A percentile compares a stretch with the other conserved stretches of the same genome.
These are phyloP conservation scores for Trypoxylus dichotomus DNA, from an alignment of 1,140 invertebrate genomes.

Conservation along the genomic window DNA sequence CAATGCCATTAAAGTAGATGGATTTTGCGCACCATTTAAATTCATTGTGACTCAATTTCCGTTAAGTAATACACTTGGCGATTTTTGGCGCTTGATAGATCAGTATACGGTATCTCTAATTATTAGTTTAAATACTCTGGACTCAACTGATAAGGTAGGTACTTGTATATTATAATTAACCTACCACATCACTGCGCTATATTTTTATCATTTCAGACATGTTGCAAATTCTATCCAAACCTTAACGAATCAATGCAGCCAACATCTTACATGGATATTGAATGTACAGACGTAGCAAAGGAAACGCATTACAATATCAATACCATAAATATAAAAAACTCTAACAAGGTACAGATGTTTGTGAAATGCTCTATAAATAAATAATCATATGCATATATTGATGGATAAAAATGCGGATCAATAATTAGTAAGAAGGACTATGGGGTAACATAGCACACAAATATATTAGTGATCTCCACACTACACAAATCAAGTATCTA, in stretches of 20 bases:
- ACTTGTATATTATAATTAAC: not conserved
- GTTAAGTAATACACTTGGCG: constrained; percentile 56
- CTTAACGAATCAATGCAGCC: constrained; percentile 35
- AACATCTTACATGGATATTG: constrained; percentile 5
- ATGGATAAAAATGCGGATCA: too few relatives aligned
- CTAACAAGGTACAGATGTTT: not conserved
- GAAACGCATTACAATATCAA: not conserved
- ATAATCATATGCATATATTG: too few relatives aligned
- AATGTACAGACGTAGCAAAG: not conserved
- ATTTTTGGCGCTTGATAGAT: constrained; percentile 67
- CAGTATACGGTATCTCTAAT: constrained; percentile 59
- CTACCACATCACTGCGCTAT: not conserved
- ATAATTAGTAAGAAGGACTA: too few relatives aligned
- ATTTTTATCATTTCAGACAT: constrained; percentile 19
- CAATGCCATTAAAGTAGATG: constrained; percentile 68
- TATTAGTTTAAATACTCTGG: constrained; percentile 56
- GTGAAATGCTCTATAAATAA: too few relatives aligned
- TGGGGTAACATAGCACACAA: too few relatives aligned
- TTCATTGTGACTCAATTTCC: constrained; percentile 59
- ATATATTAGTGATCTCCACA: too few relatives aligned
- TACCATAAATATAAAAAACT: not conserved
- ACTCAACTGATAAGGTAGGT: constrained; percentile 40
- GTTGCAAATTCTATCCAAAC: constrained; percentile 37
- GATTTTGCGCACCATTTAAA: constrained; percentile 53
- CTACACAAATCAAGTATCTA: too few relatives aligned